A percentile compares a stretch with the other conserved stretches of the same genome.
Evolutionary conservation across 2,888 invertebrate species (phyloP).

Genomic region (Lithophane semibrunnea): DNA sequence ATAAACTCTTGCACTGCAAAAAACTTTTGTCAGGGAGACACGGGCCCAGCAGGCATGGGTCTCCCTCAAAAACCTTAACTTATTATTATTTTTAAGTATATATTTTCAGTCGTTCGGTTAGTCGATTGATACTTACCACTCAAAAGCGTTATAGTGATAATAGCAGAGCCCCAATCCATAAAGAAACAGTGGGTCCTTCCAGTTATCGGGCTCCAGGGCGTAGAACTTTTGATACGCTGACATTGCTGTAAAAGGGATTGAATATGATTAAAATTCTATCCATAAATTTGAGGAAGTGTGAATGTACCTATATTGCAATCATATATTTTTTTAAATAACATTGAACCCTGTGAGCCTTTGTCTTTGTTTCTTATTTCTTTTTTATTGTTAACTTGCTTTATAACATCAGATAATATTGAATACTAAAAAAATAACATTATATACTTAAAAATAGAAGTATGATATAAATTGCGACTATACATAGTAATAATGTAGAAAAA

Average conservation of each 20-base stretch:
- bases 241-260: conserved; percentile 93
- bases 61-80: neutral
- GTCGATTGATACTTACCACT: conserved; percentile 93
- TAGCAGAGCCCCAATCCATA: conserved; percentile 99
- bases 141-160: conserved; percentile 98
- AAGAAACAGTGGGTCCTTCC: conserved; percentile 97
- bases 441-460: too few relatives aligned
- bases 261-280: neutral
- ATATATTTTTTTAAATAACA: neutral
- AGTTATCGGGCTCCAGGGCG: conserved; percentile 94
- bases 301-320: neutral
- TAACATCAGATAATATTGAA: neutral
- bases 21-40: neutral
- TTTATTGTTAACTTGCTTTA: neutral
- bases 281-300: neutral
- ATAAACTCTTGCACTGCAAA: conserved; percentile 27
- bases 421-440: neutral
- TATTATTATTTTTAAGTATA: neutral
- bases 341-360: neutral
- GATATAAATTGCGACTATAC: neutral
- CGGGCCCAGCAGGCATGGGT: too few relatives aligned
- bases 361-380: neutral
- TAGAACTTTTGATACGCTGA: conserved; percentile 99
- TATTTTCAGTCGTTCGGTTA: neutral
- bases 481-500: neutral